These are phyloP conservation scores for Pristionchus mayeri DNA, from an alignment of 2,888 invertebrate genomes.

Conservation along the genomic window DNA sequence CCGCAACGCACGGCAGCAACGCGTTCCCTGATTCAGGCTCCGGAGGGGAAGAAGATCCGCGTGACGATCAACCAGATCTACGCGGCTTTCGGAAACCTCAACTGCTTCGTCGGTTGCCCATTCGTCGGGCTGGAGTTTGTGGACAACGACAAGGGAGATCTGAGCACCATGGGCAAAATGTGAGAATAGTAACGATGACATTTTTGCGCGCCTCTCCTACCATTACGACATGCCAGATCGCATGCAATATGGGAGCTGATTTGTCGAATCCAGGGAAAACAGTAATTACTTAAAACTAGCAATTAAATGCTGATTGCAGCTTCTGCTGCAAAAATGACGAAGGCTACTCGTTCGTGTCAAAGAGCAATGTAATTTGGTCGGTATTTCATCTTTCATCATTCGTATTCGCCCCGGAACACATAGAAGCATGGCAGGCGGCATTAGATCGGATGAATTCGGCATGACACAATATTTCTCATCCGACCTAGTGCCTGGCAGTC, in stretches of 20 bases:
- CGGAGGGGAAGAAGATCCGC: background rate
- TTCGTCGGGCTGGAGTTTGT: background rate
- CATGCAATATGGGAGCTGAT: too few relatives aligned
- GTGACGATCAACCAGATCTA: background rate
- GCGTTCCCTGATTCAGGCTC: constrained; percentile 8
- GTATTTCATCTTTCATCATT: background rate
- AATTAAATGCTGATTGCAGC: too few relatives aligned
- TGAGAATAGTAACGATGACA: background rate
- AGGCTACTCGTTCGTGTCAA: constrained; percentile 1
- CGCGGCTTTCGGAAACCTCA: background rate
- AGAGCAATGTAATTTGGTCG: constrained; percentile 2
- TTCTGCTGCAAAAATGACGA: background rate
- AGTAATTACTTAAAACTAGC: too few relatives aligned
- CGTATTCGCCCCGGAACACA: too few relatives aligned
- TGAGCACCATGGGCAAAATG: background rate
- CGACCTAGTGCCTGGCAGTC: too few relatives aligned
- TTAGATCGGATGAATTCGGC: too few relatives aligned
- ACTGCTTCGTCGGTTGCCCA: background rate
- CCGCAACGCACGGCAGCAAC: background rate
- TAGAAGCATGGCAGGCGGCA: too few relatives aligned
- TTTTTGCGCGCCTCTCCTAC: too few relatives aligned
- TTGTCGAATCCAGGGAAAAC: too few relatives aligned
- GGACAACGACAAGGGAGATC: background rate
- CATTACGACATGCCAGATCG: too few relatives aligned
- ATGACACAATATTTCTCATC: too few relatives aligned